phyloP scores from a whole-genome alignment of 2,797 vertebrate genomes.

The Sphenodon punctatus region DNA sequence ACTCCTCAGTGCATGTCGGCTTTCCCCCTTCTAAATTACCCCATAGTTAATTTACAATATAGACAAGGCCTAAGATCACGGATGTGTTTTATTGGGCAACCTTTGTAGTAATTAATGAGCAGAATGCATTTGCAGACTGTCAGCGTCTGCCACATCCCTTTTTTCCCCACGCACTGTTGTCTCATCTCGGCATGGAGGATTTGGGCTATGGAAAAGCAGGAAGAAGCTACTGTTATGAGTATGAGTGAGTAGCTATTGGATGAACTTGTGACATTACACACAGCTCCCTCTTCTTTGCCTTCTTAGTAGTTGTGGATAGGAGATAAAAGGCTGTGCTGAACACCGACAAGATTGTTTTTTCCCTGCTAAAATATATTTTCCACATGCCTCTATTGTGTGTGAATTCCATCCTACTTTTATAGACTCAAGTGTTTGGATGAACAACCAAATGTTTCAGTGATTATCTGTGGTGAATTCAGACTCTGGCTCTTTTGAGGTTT shows the following conservation, averaged over 20 bases:
- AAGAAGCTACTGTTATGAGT: neutral
- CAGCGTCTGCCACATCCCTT: neutral
- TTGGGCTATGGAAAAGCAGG: neutral
- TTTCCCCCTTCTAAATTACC: too few species aligned
- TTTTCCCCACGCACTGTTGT: neutral
- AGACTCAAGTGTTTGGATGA: conserved; percentile 6
- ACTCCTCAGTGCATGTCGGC: too few species aligned
- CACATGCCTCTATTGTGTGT: neutral
- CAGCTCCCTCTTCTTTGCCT: neutral
- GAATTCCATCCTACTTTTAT: neutral
- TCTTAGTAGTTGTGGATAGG: neutral
- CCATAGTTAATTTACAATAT: too few species aligned
- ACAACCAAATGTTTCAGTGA: neutral
- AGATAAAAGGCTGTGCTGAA: neutral
- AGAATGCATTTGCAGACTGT: too few species aligned
- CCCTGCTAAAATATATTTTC: neutral
- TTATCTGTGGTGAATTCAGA: neutral
- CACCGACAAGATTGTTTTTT: neutral
- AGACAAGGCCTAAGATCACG: too few species aligned
- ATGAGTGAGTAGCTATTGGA: neutral
- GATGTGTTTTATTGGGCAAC: too few species aligned
- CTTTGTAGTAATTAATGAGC: too few species aligned
- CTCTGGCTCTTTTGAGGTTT: neutral
- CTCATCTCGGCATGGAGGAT: neutral
- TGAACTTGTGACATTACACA: conserved; percentile 8